Conservation (phyloP, 2,888 invertebrate genomes). For the Drosophila aldrichi region DNA sequence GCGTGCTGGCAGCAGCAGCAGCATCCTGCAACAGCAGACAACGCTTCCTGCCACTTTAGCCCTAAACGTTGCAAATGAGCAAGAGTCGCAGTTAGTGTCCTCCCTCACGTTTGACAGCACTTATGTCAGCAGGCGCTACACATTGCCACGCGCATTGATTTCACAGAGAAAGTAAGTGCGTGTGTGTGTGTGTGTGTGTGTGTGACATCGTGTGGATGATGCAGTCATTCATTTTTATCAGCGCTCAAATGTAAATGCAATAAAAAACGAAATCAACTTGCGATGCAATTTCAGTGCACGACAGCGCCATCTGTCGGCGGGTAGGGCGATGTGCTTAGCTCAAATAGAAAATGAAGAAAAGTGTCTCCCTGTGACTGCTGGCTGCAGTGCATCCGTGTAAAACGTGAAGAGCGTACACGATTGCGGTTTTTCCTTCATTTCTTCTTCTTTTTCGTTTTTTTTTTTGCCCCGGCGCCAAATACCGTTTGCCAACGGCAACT, state of each 20-base stretch:
- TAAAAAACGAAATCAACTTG: conserved; percentile 62
- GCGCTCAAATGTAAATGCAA: conserved; percentile 65
- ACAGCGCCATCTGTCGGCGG: not conserved
- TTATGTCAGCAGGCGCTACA: conserved; percentile 15
- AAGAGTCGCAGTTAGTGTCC: conserved; percentile 55
- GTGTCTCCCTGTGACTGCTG: not conserved
- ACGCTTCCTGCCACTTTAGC: conserved; percentile 70
- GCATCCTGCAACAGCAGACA: conserved; percentile 29
- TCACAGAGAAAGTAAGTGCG: not conserved
- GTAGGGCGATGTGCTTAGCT: not conserved
- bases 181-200: not conserved
- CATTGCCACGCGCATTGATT: conserved; percentile 47
- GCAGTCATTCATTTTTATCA: conserved; percentile 77
- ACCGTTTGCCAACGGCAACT: not conserved
- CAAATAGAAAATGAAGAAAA: not conserved
- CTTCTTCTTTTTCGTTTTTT: not conserved
- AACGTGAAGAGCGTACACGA: conserved; percentile 14
- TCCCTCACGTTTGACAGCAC: conserved; percentile 25
- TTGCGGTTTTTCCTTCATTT: not conserved
- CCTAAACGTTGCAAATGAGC: conserved; percentile 77
- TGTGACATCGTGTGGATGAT: conserved; percentile 47
- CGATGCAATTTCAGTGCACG: conserved; percentile 36
- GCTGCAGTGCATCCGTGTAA: not conserved
- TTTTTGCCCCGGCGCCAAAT: conserved; percentile 6
- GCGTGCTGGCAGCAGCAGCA: conserved; percentile 13